phyloP scores from a whole-genome alignment of 1,140 invertebrate species.

The Leptoteleia sp. region DNA sequence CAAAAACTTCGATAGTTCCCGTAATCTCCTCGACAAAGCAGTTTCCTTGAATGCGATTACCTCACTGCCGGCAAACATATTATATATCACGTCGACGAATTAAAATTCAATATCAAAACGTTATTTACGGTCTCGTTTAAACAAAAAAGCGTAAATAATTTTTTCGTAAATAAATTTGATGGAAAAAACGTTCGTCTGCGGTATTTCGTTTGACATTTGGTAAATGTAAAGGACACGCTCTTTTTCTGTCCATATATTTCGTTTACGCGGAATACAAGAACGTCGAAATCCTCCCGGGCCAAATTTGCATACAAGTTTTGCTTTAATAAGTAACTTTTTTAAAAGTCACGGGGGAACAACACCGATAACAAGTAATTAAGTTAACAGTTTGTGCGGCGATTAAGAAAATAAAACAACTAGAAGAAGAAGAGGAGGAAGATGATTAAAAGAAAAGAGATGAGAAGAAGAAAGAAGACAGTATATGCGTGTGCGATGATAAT shows the following conservation, averaged over 20 bases:
- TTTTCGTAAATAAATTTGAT: background rate
- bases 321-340: constrained; percentile 2
- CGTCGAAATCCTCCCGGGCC: background rate
- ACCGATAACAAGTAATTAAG: constrained; percentile 6
- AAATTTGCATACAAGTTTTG: constrained; percentile 19
- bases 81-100: background rate
- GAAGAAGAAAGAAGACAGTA: too few relatives aligned
- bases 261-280: background rate
- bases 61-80: background rate
- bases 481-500: too few relatives aligned
- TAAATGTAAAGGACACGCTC: background rate
- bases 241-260: background rate
- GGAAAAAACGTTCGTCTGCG: background rate
- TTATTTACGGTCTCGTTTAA: constrained; percentile 5
- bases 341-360: background rate
- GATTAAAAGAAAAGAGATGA: too few relatives aligned
- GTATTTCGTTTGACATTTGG: constrained; percentile 6
- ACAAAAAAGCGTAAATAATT: background rate
- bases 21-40: background rate
- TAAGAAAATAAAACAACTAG: too few relatives aligned
- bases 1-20: too few relatives aligned
- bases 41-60: background rate
- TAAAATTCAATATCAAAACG: constrained; percentile 3
- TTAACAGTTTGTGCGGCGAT: background rate
- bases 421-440: too few relatives aligned